Evolutionary conservation across 2,888 invertebrate species (phyloP).

Genomic region (Eremobia ochroleuca): DNA sequence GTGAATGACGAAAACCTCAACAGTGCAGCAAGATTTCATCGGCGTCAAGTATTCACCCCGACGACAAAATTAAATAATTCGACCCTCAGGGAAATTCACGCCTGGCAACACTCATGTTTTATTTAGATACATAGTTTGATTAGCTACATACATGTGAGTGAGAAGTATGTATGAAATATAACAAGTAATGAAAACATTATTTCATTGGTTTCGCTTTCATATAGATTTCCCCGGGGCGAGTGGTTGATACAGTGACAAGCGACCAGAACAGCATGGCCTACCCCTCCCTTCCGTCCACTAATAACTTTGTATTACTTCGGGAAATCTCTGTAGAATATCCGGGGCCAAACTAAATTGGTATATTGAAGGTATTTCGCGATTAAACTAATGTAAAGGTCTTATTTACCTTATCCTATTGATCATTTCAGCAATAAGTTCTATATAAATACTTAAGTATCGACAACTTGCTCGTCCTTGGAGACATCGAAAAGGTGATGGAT

Average conservation of each 20-base stretch:
- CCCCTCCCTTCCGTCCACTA: slow-evolving; percentile 14
- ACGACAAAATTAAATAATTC: slow-evolving; percentile 59
- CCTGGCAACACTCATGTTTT: slow-evolving; percentile 53
- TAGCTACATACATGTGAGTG: slow-evolving; percentile 53
- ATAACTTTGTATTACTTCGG: slow-evolving; percentile 23
- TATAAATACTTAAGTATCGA: slow-evolving; percentile 29
- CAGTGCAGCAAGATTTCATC: slow-evolving; percentile 29
- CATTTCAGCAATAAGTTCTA: slow-evolving; percentile 25
- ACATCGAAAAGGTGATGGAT: neutral
- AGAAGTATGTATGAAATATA: slow-evolving; percentile 68
- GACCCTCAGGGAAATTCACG: slow-evolving; percentile 54
- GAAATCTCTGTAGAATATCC: slow-evolving; percentile 7
- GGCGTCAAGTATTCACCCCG: slow-evolving; percentile 33
- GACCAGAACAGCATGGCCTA: slow-evolving; percentile 22
- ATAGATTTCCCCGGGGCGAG: slow-evolving; percentile 75
- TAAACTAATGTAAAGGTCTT: slow-evolving; percentile 38
- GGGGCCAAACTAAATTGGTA: slow-evolving; percentile 23
- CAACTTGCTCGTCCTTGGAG: slow-evolving; percentile 11
- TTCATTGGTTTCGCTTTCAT: slow-evolving; percentile 73
- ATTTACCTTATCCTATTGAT: slow-evolving; percentile 45
- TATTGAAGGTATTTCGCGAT: slow-evolving; percentile 29
- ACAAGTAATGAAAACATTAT: slow-evolving; percentile 73
- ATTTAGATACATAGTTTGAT: slow-evolving; percentile 66
- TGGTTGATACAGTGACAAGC: slow-evolving; percentile 48
- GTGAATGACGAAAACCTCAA: neutral